Evolutionary conservation across 2,113 vertebrate species (phyloP), one percentile per base, ranked within the genome.

Genomic region (Ceyx melanurus): DNA sequence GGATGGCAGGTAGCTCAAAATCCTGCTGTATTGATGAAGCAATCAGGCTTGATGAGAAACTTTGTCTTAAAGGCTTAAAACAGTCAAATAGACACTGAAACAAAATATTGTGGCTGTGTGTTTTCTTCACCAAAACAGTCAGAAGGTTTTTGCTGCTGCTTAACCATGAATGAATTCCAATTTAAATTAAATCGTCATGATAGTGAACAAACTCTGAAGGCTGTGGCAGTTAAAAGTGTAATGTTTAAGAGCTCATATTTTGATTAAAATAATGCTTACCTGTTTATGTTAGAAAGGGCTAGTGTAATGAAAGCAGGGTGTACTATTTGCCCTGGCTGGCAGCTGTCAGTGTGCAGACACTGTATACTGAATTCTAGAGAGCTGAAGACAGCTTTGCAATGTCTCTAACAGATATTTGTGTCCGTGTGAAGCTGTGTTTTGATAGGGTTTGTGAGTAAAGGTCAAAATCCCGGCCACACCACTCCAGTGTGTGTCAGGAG

Each of bases 121-220:
- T 46, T 50, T 74, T 33, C 78, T 93, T 91, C 54, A 25, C 6
- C 22, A 22, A 71, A 66, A 68, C 26, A 23, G 17, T 28, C 74
- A 46, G 56, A 85, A 81, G 10, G 6, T 42, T 90, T 80, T 67
- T 53, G 68, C 54, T 82, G 15, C 56, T 86, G 48, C 53, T 42
- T 76, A 48, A 26, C 58, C 12, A 12, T 28, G 57, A 43, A 54
- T 61, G 11, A 40, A 66, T 90, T 90, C 28, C 15, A 90, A 31
- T 73, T 91, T 67, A 88, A 85, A 93, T 96, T 45, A 64, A 90
- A 75, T 78, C 65, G 50, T 46, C 53, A 81, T 40, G 21, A 80
- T 70, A 92, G 53, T 40, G 72, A 84, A 68, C 17, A 71, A 83
- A 77, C 23, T 22, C 62, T 43, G 54, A 62, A 93, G 78, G 87